Base-by-base conservation (phyloP, 1,140 invertebrate species). In the Trigoniulus corallinus region DNA sequence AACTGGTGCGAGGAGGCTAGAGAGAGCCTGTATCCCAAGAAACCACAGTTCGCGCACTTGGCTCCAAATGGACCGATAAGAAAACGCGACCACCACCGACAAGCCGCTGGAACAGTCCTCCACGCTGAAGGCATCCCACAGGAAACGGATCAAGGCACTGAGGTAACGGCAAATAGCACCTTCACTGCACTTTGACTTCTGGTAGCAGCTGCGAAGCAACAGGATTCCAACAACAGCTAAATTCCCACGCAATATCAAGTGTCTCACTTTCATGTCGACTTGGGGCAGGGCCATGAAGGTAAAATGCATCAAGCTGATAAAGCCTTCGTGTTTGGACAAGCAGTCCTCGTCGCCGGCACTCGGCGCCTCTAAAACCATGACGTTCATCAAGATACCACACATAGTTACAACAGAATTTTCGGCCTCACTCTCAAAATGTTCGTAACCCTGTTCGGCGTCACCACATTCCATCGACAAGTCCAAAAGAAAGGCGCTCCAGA, bases 1-100 rank as follows among this genome's bases (percentile, higher is more conserved):
- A 44, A 89, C 75, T 43, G 79, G 72, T 2, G 80, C 73, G 7
- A 92, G 65, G 0, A 92, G 78, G 3, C 78, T 75, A 56, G 82
- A 80, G 67, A 91, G 79, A 13, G 86, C 89, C 67, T 92, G 87
- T 84, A 92, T 88, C 13, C 88, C 87, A 21, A 93, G 68, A 66
- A 89, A 92, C 88, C 88, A 93, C 1, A 92, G 68, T 64, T 92
- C 88, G 65, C 80, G 84, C 18, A 92, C 73, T 59, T 91, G 85
- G 64, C 80, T 77, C 88, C 88, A 93, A 53, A 79, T 70, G 61
- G 82, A 80, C 61, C 88, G 87, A 64, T 92, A 93, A 13, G 75
- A 72, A 70, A 85, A 82, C 1, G 84, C 77, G 0, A 92, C 81
- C 1, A 88, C 83, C 29, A 92, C 64, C 1, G 48, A 44, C 29